Base-by-base conservation (phyloP, 2,797 vertebrate genomes). In the Catostomus latipinnis region DNA sequence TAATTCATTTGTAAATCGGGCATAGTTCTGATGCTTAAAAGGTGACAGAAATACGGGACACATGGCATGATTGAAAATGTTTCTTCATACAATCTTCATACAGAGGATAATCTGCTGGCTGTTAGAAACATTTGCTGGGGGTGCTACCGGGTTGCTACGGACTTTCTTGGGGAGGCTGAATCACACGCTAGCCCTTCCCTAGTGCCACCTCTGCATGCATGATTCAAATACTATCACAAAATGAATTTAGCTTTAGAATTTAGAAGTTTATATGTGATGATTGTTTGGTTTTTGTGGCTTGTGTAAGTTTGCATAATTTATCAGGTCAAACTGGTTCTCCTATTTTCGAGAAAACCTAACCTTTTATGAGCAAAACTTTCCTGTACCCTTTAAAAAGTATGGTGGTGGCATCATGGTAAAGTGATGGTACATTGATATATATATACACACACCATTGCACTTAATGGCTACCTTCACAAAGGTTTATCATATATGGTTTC, bases 271-370 rank as follows among this genome's bases (percentile, higher is more conserved):
- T 8, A 69, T 52, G 46, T 69, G 66, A 77, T 45, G 54, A 70
- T 60, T 50, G 46, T 12, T 13, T 60, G 16, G 6, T 16, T 68
- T 60, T 60, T 62, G n/a, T 11, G 16, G n/a, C 56, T 69, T 13
- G 9, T 3, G 56, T 52, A 50, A 13, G 48, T 77, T 52, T 70
- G 48, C 56, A 61, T 77, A 16, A 77, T 77, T 60, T 61, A 70
- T 50, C 22, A 49, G 16, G 45, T 45, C 6, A 61, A 69, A 70
- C n/a, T 12, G 46, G 46, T 52, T 18, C 22, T 13, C 16, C 16
- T 49, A 56, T 58, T 69, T 69, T 13, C 18, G 4, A 53, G 6
- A 48, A 50, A 50, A 68, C 49, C 8, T 6, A 11, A 68, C 18
- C 18, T 50, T 52, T 69, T 69, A 16, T 8, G 8, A 43, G 18